Evolutionary conservation across 1,140 invertebrate genomes (phyloP).

Genomic region (Prorops nasuta): DNA sequence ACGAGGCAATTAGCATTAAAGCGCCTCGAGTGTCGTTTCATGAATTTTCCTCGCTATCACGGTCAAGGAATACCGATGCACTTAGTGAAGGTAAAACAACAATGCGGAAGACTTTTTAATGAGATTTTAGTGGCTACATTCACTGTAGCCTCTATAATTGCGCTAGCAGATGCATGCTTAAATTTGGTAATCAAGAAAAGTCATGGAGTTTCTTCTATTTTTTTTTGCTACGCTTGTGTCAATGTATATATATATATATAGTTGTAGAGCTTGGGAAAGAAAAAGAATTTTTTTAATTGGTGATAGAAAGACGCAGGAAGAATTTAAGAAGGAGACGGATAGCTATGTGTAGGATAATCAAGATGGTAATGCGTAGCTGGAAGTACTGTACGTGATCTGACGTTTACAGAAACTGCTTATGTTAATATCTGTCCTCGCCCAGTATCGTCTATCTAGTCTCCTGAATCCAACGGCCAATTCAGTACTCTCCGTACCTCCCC

Average conservation of each 20-base stretch:
- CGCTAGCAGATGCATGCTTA: no score
- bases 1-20: conserved; percentile 15
- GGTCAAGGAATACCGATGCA: not conserved
- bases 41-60: not conserved
- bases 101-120: no score
- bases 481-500: not conserved
- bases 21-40: conserved; percentile 9
- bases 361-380: conserved; percentile 39
- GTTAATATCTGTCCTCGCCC: conserved; percentile 37
- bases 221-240: no score
- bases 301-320: not conserved
- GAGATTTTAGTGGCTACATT: no score
- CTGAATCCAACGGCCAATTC: not conserved
- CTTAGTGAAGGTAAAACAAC: no score
- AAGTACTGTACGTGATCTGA: conserved; percentile 37
- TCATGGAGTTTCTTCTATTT: no score
- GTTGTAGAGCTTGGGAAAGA: not conserved
- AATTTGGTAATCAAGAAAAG: no score
- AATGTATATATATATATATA: no score
- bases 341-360: conserved; percentile 37
- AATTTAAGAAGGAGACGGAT: conserved; percentile 17
- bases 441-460: conserved; percentile 2
- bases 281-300: not conserved
- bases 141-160: no score
- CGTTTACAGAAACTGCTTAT: conserved; percentile 40